Evolutionary conservation across 1,140 invertebrate genomes (phyloP).

Genomic region (Cryptotermes secundus): DNA sequence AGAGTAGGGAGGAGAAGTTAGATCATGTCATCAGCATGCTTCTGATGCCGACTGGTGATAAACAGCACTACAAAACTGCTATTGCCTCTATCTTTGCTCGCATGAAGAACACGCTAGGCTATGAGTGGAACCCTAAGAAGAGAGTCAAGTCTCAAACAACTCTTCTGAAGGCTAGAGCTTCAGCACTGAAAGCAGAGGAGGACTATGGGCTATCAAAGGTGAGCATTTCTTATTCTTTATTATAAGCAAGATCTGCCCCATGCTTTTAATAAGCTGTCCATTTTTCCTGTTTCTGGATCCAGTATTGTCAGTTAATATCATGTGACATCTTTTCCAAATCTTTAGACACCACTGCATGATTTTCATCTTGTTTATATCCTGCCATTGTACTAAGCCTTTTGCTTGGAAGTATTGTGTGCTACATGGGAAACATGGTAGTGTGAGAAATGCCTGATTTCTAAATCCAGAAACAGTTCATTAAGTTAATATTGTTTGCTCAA

Average conservation of each 20-base stretch:
- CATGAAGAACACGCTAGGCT: not conserved
- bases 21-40: not conserved
- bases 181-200: not conserved
- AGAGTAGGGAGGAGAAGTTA: not conserved
- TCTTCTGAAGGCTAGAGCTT: not conserved
- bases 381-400: no score
- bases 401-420: no score
- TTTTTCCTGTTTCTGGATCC: no score
- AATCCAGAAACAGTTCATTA: no score
- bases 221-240: not conserved
- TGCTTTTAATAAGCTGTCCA: no score
- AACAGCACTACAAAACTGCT: not conserved
- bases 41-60: not conserved
- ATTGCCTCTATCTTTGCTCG: not conserved
- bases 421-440: no score
- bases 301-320: no score
- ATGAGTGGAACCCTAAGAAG: not conserved
- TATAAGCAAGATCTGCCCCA: not conserved
- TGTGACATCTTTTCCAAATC: no score
- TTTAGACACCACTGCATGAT: no score
- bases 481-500: no score
- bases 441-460: no score
- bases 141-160: not conserved
- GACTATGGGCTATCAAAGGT: not conserved
- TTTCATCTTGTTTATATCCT: no score